These are phyloP conservation scores for Stegastes partitus DNA, from an alignment of 2,113 vertebrate species.

Conservation along the genomic window DNA sequence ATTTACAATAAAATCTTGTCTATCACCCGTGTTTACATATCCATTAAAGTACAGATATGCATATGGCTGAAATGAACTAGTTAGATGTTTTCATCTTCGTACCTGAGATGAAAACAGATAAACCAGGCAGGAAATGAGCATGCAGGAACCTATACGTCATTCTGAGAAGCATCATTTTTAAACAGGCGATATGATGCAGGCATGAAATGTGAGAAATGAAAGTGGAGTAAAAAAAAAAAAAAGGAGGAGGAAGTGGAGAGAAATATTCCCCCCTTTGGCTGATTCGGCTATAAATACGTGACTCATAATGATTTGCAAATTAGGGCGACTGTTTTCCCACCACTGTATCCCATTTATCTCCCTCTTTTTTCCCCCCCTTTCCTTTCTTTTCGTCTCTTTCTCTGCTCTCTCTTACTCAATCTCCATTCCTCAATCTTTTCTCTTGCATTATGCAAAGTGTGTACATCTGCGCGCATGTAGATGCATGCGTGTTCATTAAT, in stretches of 20 bases:
- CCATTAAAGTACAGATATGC: background rate
- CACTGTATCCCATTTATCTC: conserved; percentile 5
- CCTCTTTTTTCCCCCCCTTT: conserved; percentile 3
- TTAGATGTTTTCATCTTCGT: background rate
- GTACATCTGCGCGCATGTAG: background rate
- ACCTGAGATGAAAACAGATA: background rate
- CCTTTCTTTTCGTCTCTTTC: conserved; percentile 24
- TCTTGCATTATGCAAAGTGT: conserved; percentile 1
- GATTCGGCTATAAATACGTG: conserved; percentile 78
- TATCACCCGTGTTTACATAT: background rate
- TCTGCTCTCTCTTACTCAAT: background rate
- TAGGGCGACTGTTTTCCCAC: conserved; percentile 58
- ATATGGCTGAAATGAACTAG: background rate
- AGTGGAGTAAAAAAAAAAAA: conserved; percentile 38
- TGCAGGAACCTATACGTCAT: conserved; percentile 25
- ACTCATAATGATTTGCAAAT: conserved; percentile 83
- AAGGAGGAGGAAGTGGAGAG: conserved; percentile 23
- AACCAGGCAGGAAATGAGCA: background rate
- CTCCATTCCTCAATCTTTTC: conserved; percentile 6
- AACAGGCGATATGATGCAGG: conserved; percentile 38
- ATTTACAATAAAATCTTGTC: background rate
- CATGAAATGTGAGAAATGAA: conserved; percentile 33
- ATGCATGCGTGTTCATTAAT: conserved; percentile 46
- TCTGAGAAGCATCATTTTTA: conserved; percentile 37
- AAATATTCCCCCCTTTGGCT: conserved; percentile 71